Base-by-base conservation (phyloP, 2,113 vertebrate species). In the Callipepla squamata region DNA sequence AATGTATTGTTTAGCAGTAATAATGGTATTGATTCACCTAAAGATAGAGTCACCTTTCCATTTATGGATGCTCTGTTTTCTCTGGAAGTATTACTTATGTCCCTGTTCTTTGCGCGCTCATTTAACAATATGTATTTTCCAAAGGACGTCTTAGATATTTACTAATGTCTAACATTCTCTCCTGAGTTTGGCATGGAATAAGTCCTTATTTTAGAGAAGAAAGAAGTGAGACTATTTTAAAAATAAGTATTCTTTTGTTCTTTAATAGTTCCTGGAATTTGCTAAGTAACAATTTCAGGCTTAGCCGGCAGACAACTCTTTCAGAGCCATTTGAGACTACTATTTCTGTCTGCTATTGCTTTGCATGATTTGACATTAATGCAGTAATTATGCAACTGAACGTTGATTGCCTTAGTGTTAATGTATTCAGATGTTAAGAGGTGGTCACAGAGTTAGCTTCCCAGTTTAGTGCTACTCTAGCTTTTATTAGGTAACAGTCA, bases 161-260 rank as follows among this genome's bases (percentile, higher is more conserved):
- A 55, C 38, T 80, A 14, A 80, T 67, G n/a, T 38, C 28, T 70
- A 73, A 40, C 79, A 74, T 8, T 67, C 5, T 68, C 11, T 77
- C 83, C 42, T 80, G 59, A 69, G 18, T 6, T 2, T 72, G 69
- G 28, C 55, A 76, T 44, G 8, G 17, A 67, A 7, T 36, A 75
- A 76, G 6, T 69, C 28, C 30, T 90, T 83, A 66, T 87, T 91
- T 92, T 90, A 91, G 66, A 80, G 85, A 78, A 89, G n/a, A 80
- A 86, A 26, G 26, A 90, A 66, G 47, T n/a, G 26, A 89, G 34
- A 67, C 34, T 80, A 57, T 48, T 67, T 19, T 72, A 47, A 77
- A 93, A 89, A 91, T 25, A 80, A 87, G 50, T 12, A 42, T 7
- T 30, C 87, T 95, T 80, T 85, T 30, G 19, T 76, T 92, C 47